These are phyloP conservation scores for Catostomus latipinnis DNA, from an alignment of 2,797 vertebrate species.

Conservation along the genomic window DNA sequence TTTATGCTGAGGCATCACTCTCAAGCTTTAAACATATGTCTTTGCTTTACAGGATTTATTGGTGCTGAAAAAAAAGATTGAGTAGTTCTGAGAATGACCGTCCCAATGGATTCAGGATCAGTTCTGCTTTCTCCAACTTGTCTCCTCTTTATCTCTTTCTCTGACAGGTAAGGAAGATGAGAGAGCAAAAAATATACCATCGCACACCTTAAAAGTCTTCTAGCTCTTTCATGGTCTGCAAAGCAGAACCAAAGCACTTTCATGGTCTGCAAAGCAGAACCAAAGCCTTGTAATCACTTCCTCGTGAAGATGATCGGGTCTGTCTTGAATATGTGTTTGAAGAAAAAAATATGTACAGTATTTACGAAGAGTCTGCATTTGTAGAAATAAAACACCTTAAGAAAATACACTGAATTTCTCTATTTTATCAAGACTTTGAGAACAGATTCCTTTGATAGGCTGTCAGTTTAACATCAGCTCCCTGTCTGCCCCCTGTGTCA, in stretches of 20 bases:
- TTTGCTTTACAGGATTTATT: constrained; percentile 37
- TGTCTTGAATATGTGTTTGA: background rate
- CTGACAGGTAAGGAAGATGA: background rate
- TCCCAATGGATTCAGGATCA: constrained; percentile 17
- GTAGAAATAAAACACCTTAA: background rate
- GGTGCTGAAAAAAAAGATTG: constrained; percentile 30
- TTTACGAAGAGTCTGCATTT: background rate
- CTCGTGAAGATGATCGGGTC: background rate
- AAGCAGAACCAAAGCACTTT: background rate
- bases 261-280: background rate
- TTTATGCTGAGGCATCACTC: constrained; percentile 22
- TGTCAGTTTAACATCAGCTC: constrained; percentile 31
- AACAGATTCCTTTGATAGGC: constrained; percentile 30
- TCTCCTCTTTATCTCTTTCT: background rate
- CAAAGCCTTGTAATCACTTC: background rate
- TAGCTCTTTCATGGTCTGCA: too few relatives aligned
- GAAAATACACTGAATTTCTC: background rate
- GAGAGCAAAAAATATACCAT: background rate
- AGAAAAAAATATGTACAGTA: background rate
- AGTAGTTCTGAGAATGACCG: constrained; percentile 17
- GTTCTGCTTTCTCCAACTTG: constrained; percentile 10
- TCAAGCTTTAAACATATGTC: constrained; percentile 35
- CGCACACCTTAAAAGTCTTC: background rate
- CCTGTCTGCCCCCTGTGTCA: background rate
- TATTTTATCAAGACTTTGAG: background rate